A percentile compares a stretch with the other conserved stretches of the same genome.
Evolutionary conservation across 2,888 invertebrate species (phyloP).

Genomic region (Drosophila conformis): DNA sequence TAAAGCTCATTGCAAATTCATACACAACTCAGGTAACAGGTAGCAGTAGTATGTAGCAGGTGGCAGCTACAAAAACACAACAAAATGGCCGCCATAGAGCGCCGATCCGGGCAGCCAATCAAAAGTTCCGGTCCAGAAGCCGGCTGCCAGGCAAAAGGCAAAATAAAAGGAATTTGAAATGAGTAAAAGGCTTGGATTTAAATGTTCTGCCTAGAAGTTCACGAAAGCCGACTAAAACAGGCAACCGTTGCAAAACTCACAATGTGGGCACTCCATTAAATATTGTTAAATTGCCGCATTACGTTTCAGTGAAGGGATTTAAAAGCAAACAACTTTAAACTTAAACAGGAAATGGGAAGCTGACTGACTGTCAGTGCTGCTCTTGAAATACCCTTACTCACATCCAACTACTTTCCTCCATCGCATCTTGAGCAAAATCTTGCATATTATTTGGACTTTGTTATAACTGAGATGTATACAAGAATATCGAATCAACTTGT

Average conservation of each 20-base stretch:
- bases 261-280: constrained; percentile 28
- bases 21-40: constrained; percentile 45
- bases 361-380: not conserved
- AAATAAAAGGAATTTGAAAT: constrained; percentile 49
- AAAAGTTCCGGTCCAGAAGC: not conserved
- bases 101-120: constrained; percentile 15
- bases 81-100: constrained; percentile 25
- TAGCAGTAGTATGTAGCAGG: not conserved
- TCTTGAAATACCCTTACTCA: not conserved
- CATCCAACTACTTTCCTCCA: no score
- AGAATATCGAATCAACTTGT: not conserved
- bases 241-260: not conserved
- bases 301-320: constrained; percentile 9
- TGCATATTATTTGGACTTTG: not conserved
- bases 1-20: constrained; percentile 74
- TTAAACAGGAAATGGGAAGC: not conserved
- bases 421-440: not conserved
- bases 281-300: constrained; percentile 41
- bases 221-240: not conserved
- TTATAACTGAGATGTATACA: not conserved
- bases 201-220: constrained; percentile 35
- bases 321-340: constrained; percentile 14
- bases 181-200: constrained; percentile 42
- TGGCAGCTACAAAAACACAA: constrained; percentile 11
- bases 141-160: not conserved